Evolutionary conservation across 2,113 vertebrate genomes (phyloP).

Genomic region (Dascyllus trimaculatus): DNA sequence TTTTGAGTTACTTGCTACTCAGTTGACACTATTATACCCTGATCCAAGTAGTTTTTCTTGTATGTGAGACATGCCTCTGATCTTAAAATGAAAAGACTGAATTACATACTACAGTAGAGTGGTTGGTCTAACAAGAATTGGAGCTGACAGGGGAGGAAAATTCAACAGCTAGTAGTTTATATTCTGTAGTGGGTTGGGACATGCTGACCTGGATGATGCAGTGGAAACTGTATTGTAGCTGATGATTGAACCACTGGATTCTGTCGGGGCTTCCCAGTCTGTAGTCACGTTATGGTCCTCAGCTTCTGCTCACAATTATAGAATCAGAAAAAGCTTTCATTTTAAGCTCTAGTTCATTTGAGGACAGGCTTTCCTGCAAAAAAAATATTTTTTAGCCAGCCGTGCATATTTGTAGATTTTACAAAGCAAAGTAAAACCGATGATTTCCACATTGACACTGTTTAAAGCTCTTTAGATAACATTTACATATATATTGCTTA

Average conservation of each 20-base stretch:
- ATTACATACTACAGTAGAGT: conserved; percentile 11
- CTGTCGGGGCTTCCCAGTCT: conserved; percentile 8
- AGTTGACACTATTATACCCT: no score
- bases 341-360: background rate
- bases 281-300: background rate
- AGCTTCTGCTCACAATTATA: conserved; percentile 1
- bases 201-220: conserved; percentile 22
- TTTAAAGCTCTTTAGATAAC: no score
- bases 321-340: background rate
- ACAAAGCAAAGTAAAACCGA: background rate
- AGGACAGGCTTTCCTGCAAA: background rate
- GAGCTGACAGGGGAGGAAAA: conserved; percentile 41
- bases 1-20: no score
- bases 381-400: background rate
- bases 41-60: no score
- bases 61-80: background rate
- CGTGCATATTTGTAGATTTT: no score
- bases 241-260: conserved; percentile 29
- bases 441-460: background rate
- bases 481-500: no score
- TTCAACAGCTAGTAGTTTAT: conserved; percentile 6
- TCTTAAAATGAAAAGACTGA: background rate
- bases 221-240: conserved; percentile 24
- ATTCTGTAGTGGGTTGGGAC: conserved; percentile 14
- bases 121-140: conserved; percentile 13